Evolutionary conservation across 2,888 invertebrate genomes (phyloP), one percentile per base, ranked within the genome.

Genomic region (Philereme vetulata): DNA sequence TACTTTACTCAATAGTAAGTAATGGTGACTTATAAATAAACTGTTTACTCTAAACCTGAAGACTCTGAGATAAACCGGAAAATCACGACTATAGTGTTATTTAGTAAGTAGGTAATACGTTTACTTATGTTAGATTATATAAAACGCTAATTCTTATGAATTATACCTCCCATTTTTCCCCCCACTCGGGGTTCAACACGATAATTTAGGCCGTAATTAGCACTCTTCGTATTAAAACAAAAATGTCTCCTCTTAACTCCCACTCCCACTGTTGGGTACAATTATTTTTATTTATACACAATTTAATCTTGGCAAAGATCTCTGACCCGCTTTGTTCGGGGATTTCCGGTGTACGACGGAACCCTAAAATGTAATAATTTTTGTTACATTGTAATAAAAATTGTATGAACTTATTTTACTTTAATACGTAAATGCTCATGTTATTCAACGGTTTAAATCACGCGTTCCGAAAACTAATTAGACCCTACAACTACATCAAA

Each of bases 191-290:
- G 77, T 76, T 80, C 80, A 76, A 81, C 81, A 80, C 84, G 81
- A 86, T 89, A 90, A 89, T 88, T 88, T 79, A 84, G 80, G 77
- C 72, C 68, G 81, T 90, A 90, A 90, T 90, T 91, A 91, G 88
- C 87, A 88, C 84, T 88, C 85, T 78, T 82, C 81, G 84, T 83
- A 76, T 82, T 81, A 78, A 81, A 77, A 84, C 84, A 84, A 86
- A 86, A 90, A 88, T 86, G 86, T 87, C 58, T 58, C 84, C 81
- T 81, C 79, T 76, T 21, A 21, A 21, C 21, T 21, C 76, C 79
- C 75, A 75, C 78, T 76, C 75, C 73, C 74, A 78, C 73, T 77
- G 76, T 78, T 80, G 76, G 81, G 75, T 75, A 65, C 80, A 82
- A 85, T 84, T 85, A 84, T 84, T 82, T 80, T 81, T 86, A 85